Percentiles rank a stretch among this genome's conserved stretches.
Conservation (phyloP, 2,113 vertebrate genomes). For the Alosa alosa region DNA sequence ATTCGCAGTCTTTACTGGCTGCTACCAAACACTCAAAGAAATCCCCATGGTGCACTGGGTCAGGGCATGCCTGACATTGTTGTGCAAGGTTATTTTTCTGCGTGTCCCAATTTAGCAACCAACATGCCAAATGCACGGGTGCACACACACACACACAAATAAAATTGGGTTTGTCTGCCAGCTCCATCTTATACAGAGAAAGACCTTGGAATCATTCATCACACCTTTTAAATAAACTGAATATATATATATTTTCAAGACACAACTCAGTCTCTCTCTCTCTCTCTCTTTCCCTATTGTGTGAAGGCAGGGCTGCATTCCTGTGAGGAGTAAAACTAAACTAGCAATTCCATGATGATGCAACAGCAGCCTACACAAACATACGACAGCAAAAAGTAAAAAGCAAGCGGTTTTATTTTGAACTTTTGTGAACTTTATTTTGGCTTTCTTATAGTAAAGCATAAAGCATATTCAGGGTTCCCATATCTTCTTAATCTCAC, state of each 20-base stretch:
- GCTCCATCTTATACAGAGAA: neutral
- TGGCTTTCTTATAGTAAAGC: no score
- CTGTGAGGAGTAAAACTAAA: neutral
- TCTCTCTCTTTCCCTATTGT: neutral
- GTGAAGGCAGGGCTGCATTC: neutral
- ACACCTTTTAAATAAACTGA: neutral
- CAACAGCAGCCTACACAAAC: slow-evolving; percentile 31
- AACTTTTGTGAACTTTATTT: no score
- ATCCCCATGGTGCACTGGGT: neutral
- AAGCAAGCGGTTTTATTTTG: no score
- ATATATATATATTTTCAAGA: neutral
- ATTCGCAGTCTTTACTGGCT: neutral
- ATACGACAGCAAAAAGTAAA: no score
- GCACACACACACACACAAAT: neutral
- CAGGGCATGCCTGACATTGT: neutral
- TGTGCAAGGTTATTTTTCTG: neutral
- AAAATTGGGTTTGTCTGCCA: neutral
- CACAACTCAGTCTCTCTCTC: neutral
- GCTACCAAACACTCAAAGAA: neutral
- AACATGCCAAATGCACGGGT: neutral
- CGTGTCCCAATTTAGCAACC: neutral
- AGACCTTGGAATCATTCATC: neutral
- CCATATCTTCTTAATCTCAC: no score
- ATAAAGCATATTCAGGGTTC: no score
- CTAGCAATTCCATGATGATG: neutral